A percentile compares a stretch with the other conserved stretches of the same genome.
phyloP scores from a whole-genome alignment of 2,797 vertebrate genomes.

The Peromyscus nudipes region DNA sequence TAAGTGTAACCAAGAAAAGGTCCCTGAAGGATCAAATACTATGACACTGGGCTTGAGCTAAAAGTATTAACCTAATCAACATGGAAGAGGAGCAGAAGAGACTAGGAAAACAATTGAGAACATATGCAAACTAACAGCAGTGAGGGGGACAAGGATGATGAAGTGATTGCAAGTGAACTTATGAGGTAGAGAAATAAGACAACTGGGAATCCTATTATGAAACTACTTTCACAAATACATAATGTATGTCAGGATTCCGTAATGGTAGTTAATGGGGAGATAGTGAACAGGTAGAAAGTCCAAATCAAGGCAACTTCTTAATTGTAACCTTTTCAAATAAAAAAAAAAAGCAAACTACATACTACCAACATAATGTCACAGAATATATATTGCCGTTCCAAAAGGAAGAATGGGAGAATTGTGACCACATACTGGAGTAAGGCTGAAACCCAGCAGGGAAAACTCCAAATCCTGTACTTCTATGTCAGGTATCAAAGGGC shows the following conservation, averaged over 20 bases:
- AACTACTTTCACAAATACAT: neutral
- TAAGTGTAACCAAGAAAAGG: neutral
- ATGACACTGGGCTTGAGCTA: neutral
- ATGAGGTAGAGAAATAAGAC: neutral
- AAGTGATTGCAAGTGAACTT: neutral
- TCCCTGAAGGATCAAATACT: neutral
- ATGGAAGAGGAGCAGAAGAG: neutral
- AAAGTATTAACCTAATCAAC: neutral
- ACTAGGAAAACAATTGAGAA: no score
- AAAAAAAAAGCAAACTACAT: neutral
- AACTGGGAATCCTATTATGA: neutral
- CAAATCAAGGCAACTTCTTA: no score
- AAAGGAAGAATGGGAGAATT: neutral
- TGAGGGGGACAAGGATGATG: fast-evolving
- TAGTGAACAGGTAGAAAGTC: neutral
- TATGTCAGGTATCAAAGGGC: neutral
- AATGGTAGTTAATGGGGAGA: neutral
- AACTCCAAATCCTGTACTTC: neutral
- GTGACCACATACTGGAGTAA: neutral
- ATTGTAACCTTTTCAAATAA: neutral
- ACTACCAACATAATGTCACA: neutral
- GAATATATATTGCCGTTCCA: neutral
- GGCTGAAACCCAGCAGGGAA: neutral
- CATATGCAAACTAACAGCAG: fast-evolving
- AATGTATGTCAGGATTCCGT: neutral